Evolutionary conservation across 2,888 invertebrate species (phyloP).

Genomic region (Epistrophe eligans): DNA sequence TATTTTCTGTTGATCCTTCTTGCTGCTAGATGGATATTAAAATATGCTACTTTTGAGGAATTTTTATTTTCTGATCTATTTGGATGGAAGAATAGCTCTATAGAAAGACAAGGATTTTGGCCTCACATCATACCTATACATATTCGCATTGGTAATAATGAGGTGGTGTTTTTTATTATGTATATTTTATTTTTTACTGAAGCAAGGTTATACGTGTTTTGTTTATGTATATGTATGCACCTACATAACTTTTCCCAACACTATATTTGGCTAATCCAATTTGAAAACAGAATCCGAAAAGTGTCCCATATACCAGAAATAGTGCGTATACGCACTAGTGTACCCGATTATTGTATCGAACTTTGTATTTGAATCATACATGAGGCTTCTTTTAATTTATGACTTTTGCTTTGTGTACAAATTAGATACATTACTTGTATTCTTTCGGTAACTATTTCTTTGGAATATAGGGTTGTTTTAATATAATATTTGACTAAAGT

Average conservation of each 20-base stretch:
- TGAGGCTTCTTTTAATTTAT: constrained; percentile 62
- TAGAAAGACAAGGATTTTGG: not conserved
- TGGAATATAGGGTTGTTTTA: not conserved
- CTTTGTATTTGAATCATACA: constrained; percentile 38
- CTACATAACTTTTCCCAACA: not conserved
- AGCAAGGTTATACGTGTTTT: not conserved
- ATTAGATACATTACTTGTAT: not conserved
- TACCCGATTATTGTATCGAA: constrained; percentile 24
- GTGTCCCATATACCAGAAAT: not conserved
- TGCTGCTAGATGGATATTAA: constrained; percentile 36
- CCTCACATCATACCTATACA: not conserved
- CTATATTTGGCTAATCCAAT: constrained; percentile 41
- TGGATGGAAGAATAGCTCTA: not conserved
- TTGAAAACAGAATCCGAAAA: constrained; percentile 18
- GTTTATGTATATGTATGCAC: not conserved
- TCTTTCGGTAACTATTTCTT: not conserved
- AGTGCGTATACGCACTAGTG: constrained; percentile 64
- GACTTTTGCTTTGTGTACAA: not conserved
- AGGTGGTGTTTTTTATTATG: not conserved
- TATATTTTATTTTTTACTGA: not conserved
- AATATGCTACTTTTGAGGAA: constrained; percentile 32
- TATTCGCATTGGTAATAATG: constrained; percentile 3
- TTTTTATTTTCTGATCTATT: constrained; percentile 32
- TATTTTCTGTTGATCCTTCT: not conserved
- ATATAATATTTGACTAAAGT: no score